phyloP scores from a whole-genome alignment of 2,888 invertebrate genomes.

The Drosophila vallismaia region DNA sequence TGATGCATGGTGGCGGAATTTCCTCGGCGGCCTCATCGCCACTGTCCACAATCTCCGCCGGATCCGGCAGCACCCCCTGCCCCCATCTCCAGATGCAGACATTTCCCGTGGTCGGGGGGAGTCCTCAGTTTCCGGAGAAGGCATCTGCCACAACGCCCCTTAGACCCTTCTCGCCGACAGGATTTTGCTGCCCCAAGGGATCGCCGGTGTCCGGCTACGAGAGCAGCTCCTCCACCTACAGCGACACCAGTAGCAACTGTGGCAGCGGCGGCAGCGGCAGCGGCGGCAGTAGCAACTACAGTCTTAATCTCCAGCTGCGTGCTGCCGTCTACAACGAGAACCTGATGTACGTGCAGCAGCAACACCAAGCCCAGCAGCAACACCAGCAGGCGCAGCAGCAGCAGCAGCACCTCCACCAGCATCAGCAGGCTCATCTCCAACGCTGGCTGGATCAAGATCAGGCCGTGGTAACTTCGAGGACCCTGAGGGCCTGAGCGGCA shows the following conservation, averaged over 20 bases:
- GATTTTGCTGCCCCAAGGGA: constrained; percentile 84
- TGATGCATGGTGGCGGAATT: constrained; percentile 12
- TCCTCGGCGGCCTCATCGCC: constrained; percentile 70
- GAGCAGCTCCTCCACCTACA: constrained; percentile 83
- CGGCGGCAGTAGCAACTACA: constrained; percentile 79
- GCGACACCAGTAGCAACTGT: constrained; percentile 70
- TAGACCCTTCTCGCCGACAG: constrained; percentile 78
- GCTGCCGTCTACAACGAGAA: constrained; percentile 86
- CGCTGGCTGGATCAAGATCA: constrained; percentile 86
- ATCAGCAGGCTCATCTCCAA: constrained; percentile 83
- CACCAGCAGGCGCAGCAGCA: constrained; percentile 73
- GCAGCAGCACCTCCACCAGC: constrained; percentile 21
- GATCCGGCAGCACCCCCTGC: not conserved
- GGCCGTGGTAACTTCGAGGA: constrained; percentile 59
- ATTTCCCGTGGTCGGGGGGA: constrained; percentile 73
- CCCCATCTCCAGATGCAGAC: constrained; percentile 49
- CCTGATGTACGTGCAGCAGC: constrained; percentile 69
- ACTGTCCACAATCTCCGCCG: constrained; percentile 49
- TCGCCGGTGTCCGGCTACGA: constrained; percentile 84
- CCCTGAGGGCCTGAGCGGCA: constrained; percentile 59
- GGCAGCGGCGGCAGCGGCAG: constrained; percentile 31
- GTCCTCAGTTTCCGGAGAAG: constrained; percentile 74
- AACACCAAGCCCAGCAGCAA: constrained; percentile 48
- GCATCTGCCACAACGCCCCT: constrained; percentile 52
- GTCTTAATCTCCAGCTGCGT: constrained; percentile 85